Evolutionary conservation across 2,888 invertebrate genomes (phyloP).

Genomic region (Corythucha ciliata): DNA sequence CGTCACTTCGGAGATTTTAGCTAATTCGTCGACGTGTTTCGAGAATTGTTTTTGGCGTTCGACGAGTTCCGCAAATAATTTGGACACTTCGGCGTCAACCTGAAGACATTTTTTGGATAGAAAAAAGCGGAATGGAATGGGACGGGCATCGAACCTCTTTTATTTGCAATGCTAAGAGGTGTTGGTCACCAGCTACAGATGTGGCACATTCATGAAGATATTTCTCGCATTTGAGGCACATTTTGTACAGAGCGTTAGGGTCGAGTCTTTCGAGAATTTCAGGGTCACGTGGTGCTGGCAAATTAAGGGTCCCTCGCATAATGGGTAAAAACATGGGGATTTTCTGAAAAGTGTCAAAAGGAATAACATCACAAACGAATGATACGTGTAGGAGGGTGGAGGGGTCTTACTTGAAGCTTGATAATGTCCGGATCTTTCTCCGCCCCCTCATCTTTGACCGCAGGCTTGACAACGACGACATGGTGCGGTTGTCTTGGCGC

Average conservation of each 20-base stretch:
- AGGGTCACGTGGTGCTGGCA: conserved; percentile 72
- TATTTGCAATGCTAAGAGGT: conserved; percentile 59
- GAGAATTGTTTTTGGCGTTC: conserved; percentile 78
- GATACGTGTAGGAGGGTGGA: not conserved
- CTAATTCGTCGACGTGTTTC: conserved; percentile 74
- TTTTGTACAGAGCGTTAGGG: conserved; percentile 57
- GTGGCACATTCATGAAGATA: conserved; percentile 76
- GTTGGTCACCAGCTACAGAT: conserved; percentile 70
- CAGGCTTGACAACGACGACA: conserved; percentile 70
- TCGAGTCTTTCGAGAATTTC: conserved; percentile 74
- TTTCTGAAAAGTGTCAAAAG: conserved; percentile 45
- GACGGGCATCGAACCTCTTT: conserved; percentile 54
- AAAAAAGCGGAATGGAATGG: not conserved
- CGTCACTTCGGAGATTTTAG: conserved; percentile 71
- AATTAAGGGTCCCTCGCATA: conserved; percentile 75
- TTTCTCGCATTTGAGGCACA: conserved; percentile 73
- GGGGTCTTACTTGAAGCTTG: conserved; percentile 50
- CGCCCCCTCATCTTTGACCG: conserved; percentile 49
- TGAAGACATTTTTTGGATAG: conserved; percentile 40
- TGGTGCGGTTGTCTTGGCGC: conserved; percentile 49
- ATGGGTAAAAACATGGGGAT: conserved; percentile 91
- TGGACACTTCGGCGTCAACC: conserved; percentile 63
- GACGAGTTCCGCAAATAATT: conserved; percentile 57
- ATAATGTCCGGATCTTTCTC: conserved; percentile 69
- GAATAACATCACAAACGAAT: not conserved